phyloP scores from a whole-genome alignment of 2,113 vertebrate genomes.

The Muntiacus reevesi region DNA sequence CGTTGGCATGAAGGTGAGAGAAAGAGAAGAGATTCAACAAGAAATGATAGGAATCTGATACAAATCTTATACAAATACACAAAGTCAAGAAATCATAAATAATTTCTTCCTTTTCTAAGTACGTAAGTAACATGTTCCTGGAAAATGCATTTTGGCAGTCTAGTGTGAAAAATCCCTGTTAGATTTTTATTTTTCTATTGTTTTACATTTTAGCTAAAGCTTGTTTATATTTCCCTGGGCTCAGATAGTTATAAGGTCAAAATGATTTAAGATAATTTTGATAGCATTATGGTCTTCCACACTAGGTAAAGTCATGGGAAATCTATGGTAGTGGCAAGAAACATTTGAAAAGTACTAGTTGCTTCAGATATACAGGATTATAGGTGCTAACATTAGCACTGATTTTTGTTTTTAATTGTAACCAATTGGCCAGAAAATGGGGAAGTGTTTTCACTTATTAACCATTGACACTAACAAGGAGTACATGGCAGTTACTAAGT shows the following conservation, averaged over 20 bases:
- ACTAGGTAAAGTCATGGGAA: background rate
- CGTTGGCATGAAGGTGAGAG: background rate
- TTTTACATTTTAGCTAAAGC: background rate
- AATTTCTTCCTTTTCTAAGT: background rate
- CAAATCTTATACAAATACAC: background rate
- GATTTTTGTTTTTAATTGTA: background rate
- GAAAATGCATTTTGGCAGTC: background rate
- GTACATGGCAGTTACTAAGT: background rate
- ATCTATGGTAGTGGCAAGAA: background rate
- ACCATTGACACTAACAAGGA: background rate
- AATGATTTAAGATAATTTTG: background rate
- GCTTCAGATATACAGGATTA: background rate
- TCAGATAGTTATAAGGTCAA: background rate
- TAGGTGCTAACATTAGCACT: fast-evolving
- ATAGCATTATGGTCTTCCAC: background rate
- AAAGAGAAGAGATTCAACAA: background rate
- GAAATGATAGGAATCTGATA: background rate
- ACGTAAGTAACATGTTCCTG: background rate
- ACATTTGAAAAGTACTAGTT: background rate
- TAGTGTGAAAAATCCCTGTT: background rate
- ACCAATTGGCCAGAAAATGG: background rate
- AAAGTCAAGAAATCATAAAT: background rate
- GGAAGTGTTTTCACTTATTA: background rate
- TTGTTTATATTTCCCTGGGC: background rate
- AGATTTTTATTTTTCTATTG: background rate